Base-by-base conservation (phyloP, 1,140 invertebrate species). In the Streblospio benedicti region DNA sequence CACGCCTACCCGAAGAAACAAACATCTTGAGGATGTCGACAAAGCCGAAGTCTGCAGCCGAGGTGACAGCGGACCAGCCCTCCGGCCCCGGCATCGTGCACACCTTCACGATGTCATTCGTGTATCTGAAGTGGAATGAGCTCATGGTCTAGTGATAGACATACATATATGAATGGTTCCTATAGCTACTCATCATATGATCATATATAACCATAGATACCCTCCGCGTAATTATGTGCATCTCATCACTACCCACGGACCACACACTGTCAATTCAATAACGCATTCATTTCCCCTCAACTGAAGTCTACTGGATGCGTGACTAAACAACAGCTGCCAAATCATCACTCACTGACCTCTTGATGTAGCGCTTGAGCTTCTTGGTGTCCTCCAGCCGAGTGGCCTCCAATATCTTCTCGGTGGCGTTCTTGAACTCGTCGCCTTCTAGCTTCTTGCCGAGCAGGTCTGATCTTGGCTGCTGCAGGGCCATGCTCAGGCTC, bases 81-180 rank as follows among this genome's bases (percentile, higher is more conserved):
- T 59, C 57, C 16, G 44, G 30, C 23, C 57, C 57, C 18, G 57
- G 30, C 47, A 59, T 59, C 35, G 57, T 59, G 57, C 57, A 59
- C 12, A 59, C 31, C 23, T 50, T 2, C 2, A 43, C 9, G 38
- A 53, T 47, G n/a, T 4, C 44, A 18, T 47, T 23, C 30, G 25
- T 47, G 45, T 9, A 12, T 28, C 9, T 27, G n/a, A 28, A 47
- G 25, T 31, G 33, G 14, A 53, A 27, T 4, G n/a, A 51, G 49
- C n/a, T n/a, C 3, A 51, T 23, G 2, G n/a, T 23, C 30, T 4
- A 51, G 49, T 2, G 18, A 16, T 25, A 51, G 12, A 23, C 47
- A 23, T 50, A 14, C 23, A 12, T 50, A 23, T 14, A 12, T 23
- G 14, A 14, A 50, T 12, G 12, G 12, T 16, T 0, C 25, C 23